Evolutionary conservation across 2,797 vertebrate species (phyloP).

Genomic region (Lacerta viridis): DNA sequence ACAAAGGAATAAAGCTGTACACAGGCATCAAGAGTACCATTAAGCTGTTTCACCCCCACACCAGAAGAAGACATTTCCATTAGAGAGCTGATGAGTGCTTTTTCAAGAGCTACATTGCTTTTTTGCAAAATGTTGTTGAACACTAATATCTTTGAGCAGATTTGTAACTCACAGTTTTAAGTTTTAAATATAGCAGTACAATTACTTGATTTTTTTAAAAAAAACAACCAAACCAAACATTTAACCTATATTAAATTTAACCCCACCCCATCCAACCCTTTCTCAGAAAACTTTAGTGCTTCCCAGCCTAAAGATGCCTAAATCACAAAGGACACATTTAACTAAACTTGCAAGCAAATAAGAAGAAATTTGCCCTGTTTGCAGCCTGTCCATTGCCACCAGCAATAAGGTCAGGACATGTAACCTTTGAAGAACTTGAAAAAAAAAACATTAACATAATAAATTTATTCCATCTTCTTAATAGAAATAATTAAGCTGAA

Average conservation of each 20-base stretch:
- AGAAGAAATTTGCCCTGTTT: neutral
- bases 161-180: neutral
- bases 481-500: slow-evolving; percentile 3
- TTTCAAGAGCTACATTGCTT: slow-evolving; percentile 45
- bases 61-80: slow-evolving; percentile 26
- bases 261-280: too few species aligned
- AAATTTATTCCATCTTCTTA: neutral
- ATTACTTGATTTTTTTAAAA: too few species aligned
- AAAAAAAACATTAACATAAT: neutral
- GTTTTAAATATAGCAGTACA: too few species aligned
- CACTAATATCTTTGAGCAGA: neutral
- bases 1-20: neutral
- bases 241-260: too few species aligned
- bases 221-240: too few species aligned
- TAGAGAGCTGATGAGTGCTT: slow-evolving; percentile 12
- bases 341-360: neutral
- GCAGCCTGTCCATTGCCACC: neutral
- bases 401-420: neutral
- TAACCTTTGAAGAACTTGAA: neutral
- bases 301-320: neutral
- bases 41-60: slow-evolving; percentile 8
- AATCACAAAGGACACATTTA: neutral
- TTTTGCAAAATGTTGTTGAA: neutral
- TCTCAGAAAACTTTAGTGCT: neutral
- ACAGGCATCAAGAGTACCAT: slow-evolving; percentile 14